Percentiles rank a stretch among this genome's conserved stretches.
Evolutionary conservation across 2,113 vertebrate genomes (phyloP).

Genomic region (Alaudala cheleensis): DNA sequence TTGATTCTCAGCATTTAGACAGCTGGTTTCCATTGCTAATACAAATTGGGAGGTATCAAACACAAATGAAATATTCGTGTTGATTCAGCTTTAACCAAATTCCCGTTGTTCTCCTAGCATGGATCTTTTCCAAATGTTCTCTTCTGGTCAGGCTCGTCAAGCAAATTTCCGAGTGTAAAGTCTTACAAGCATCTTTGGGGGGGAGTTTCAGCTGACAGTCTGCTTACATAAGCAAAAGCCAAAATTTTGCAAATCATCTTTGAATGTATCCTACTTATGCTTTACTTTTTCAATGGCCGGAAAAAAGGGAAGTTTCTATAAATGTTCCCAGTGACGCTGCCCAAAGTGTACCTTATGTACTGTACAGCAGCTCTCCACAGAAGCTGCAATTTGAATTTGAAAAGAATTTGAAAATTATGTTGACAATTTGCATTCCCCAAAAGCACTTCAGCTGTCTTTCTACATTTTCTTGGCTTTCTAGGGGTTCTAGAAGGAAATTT

Average conservation of each 20-base stretch:
- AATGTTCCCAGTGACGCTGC: conserved; percentile 33
- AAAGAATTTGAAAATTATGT: conserved; percentile 48
- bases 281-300: conserved; percentile 28
- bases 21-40: neutral
- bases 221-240: conserved; percentile 48
- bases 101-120: neutral
- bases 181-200: neutral
- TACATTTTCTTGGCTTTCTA: conserved; percentile 3
- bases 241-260: conserved; percentile 38
- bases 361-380: conserved; percentile 13
- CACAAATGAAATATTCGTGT: neutral
- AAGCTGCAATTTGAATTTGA: conserved; percentile 56
- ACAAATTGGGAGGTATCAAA: neutral
- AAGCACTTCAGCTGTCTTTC: conserved; percentile 31
- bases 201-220: conserved; percentile 17
- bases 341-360: conserved; percentile 31
- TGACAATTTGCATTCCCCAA: conserved; percentile 40
- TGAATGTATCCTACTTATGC: neutral
- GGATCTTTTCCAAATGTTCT: neutral
- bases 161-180: neutral
- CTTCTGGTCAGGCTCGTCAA: neutral
- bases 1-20: neutral
- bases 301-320: conserved; percentile 29
- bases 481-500: conserved; percentile 27
- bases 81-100: neutral